Evolutionary conservation across 1,140 invertebrate genomes (phyloP).

Genomic region (Phortica variegata): DNA sequence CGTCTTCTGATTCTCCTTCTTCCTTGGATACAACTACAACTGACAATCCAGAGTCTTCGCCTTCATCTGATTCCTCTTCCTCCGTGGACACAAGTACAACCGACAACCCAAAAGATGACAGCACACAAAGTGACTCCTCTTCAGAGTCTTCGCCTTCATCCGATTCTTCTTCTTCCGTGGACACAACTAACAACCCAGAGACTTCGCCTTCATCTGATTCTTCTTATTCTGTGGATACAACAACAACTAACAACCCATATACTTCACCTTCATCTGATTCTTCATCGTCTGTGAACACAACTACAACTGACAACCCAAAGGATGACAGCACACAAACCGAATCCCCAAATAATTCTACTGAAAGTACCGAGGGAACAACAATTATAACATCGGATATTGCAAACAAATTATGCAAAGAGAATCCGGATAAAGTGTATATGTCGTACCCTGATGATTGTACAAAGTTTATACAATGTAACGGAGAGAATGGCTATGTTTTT

Average conservation of each 20-base stretch:
- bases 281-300: no score
- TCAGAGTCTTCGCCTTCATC: slow-evolving; percentile 1
- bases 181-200: background rate
- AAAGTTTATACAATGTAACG: slow-evolving; percentile 28
- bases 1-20: no score
- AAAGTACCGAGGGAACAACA: background rate
- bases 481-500: slow-evolving; percentile 6
- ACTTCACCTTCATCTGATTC: no score
- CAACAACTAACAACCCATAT: no score
- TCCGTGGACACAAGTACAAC: no score
- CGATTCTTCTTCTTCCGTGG: no score
- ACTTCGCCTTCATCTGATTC: background rate
- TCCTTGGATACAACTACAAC: no score
- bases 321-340: background rate
- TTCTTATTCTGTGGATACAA: no score
- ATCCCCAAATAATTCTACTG: background rate
- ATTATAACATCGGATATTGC: slow-evolving; percentile 1
- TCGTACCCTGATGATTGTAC: slow-evolving; percentile 37
- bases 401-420: slow-evolving; percentile 16
- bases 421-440: slow-evolving; percentile 21
- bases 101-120: background rate
- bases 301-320: background rate
- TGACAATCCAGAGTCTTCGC: no score
- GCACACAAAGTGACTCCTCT: background rate
- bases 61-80: no score